Conservation (phyloP, 1,140 invertebrate genomes). For the Portunus trituberculatus region DNA sequence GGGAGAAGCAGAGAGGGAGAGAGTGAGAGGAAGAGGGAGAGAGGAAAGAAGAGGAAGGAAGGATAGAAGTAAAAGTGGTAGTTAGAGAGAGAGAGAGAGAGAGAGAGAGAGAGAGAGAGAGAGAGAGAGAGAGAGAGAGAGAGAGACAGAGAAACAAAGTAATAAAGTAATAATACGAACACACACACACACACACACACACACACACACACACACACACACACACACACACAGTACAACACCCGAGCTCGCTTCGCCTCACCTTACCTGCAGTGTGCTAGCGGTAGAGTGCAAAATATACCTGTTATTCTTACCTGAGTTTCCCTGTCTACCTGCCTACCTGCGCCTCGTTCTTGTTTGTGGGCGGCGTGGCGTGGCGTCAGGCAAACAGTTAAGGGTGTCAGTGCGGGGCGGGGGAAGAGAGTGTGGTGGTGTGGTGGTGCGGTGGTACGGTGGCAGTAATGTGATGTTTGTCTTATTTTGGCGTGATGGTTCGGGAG, state of each 20-base stretch:
- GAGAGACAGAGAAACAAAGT: too few species aligned
- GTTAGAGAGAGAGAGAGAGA: too few species aligned
- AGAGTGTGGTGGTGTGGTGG: not conserved
- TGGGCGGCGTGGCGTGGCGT: not conserved
- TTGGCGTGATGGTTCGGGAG: too few species aligned
- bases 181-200: conserved; percentile 11
- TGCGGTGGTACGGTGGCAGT: not conserved
- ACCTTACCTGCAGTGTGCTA: not conserved
- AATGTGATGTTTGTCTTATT: too few species aligned
- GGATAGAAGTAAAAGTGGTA: too few species aligned
- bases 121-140: too few species aligned
- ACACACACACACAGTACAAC: not conserved
- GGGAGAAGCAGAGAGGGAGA: too few species aligned
- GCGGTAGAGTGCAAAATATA: not conserved
- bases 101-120: too few species aligned
- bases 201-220: conserved; percentile 20
- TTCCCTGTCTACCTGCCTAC: not conserved
- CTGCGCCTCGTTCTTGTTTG: not conserved
- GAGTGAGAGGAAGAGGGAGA: too few species aligned
- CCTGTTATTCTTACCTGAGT: not conserved
- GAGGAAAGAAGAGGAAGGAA: too few species aligned
- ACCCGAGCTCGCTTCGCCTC: not conserved
- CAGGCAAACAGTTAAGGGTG: not conserved
- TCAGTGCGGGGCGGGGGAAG: not conserved
- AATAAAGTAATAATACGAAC: too few species aligned